These are phyloP conservation scores for Alethe diademata DNA, from an alignment of 2,113 vertebrate genomes.

Conservation along the genomic window DNA sequence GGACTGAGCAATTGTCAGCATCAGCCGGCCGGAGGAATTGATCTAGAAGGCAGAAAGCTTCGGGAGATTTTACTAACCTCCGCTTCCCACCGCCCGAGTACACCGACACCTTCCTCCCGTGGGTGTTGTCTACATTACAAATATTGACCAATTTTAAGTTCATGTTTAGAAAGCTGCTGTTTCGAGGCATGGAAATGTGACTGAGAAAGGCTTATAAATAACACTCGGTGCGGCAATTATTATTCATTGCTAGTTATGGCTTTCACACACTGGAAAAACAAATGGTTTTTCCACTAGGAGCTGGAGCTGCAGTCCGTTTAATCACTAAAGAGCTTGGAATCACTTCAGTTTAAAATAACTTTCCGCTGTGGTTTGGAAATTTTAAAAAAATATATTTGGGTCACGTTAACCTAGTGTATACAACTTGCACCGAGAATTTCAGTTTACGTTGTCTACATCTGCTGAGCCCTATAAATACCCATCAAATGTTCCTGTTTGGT, in stretches of 20 bases:
- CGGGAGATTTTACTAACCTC: slow-evolving; percentile 47
- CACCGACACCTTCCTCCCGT: slow-evolving; percentile 10
- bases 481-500: not conserved
- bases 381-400: slow-evolving; percentile 19
- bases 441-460: not conserved
- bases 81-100: not conserved
- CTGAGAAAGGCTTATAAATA: slow-evolving; percentile 58
- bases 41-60: slow-evolving; percentile 49
- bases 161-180: slow-evolving; percentile 44
- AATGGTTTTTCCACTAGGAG: slow-evolving; percentile 59
- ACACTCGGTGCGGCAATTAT: slow-evolving; percentile 26
- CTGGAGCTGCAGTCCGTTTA: slow-evolving; percentile 19
- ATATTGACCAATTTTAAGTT: slow-evolving; percentile 52
- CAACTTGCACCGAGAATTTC: not conserved
- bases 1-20: slow-evolving; percentile 72
- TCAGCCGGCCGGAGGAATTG: slow-evolving; percentile 66
- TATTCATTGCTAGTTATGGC: slow-evolving; percentile 61
- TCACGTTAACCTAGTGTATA: slow-evolving; percentile 36
- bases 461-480: not conserved
- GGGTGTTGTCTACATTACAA: slow-evolving; percentile 43
- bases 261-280: slow-evolving; percentile 65
- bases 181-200: slow-evolving; percentile 41
- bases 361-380: slow-evolving; percentile 48
- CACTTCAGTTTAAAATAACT: slow-evolving; percentile 51
- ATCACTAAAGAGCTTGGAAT: slow-evolving; percentile 60